phyloP scores from a whole-genome alignment of 2,888 invertebrate genomes.

The Parnassius mnemosyne region DNA sequence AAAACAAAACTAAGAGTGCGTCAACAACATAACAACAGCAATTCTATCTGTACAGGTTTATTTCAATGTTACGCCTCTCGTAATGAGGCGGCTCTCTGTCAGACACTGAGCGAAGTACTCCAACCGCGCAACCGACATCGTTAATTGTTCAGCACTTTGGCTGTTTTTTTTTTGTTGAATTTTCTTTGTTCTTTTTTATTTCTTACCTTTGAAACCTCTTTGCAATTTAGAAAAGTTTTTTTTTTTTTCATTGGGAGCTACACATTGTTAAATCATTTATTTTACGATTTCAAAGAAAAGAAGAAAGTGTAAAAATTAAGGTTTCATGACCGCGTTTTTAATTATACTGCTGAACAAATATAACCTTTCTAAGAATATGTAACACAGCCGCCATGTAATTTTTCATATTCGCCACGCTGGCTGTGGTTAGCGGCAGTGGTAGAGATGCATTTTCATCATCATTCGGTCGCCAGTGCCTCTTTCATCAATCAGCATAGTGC shows the following conservation, averaged over 20 bases:
- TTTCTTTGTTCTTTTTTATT: constrained; percentile 22
- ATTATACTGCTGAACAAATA: no score
- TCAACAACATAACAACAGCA: constrained; percentile 10
- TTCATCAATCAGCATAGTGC: no score
- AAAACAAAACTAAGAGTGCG: background rate
- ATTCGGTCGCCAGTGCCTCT: no score
- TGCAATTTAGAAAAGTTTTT: constrained; percentile 8
- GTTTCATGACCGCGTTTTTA: no score
- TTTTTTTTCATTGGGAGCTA: background rate
- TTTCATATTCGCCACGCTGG: no score
- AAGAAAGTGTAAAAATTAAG: no score
- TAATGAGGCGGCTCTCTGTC: constrained; percentile 20
- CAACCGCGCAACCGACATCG: constrained; percentile 18
- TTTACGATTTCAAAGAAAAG: no score
- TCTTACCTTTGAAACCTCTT: constrained; percentile 13
- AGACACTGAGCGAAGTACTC: constrained; percentile 13
- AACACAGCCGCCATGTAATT: no score
- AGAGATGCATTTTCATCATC: no score
- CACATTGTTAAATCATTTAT: no score
- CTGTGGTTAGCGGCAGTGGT: no score
- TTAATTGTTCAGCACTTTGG: constrained; percentile 25
- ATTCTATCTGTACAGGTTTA: constrained; percentile 18
- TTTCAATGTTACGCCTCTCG: constrained; percentile 19
- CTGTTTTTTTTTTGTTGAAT: constrained; percentile 3
- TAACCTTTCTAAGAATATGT: no score